These are phyloP conservation scores for Mesaphorura yosii DNA, from an alignment of 1,140 invertebrate genomes.

Conservation along the genomic window DNA sequence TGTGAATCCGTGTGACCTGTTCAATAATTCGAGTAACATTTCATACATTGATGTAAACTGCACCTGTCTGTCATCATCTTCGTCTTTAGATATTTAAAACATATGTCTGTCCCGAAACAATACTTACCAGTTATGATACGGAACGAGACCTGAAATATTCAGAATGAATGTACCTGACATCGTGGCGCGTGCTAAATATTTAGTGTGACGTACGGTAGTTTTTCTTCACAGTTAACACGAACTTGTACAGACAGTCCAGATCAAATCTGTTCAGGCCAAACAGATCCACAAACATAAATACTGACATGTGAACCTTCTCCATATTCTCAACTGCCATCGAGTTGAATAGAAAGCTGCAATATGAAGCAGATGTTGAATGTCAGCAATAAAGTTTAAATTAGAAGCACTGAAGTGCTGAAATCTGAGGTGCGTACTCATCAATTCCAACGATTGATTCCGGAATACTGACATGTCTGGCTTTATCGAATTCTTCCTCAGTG, in stretches of 20 bases:
- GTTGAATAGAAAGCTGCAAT: slow-evolving; percentile 56
- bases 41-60: no score
- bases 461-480: slow-evolving; percentile 37
- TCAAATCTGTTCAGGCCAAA: slow-evolving; percentile 52
- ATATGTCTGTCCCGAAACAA: no score
- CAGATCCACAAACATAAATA: slow-evolving; percentile 70
- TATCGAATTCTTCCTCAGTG: slow-evolving; percentile 53
- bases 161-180: no score
- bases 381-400: neutral
- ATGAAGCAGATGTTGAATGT: slow-evolving; percentile 2
- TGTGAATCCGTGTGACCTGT: slow-evolving; percentile 57
- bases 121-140: slow-evolving; percentile 69
- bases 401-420: neutral
- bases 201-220: no score
- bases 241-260: slow-evolving; percentile 51
- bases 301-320: slow-evolving; percentile 52
- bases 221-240: slow-evolving; percentile 68
- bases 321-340: slow-evolving; percentile 54
- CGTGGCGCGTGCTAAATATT: no score
- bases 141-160: no score
- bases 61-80: no score
- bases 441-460: slow-evolving; percentile 36
- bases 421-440: slow-evolving; percentile 37
- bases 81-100: slow-evolving; percentile 1
- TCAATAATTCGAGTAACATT: no score